These are phyloP conservation scores for Onychomys arenicola DNA, from an alignment of 2,797 vertebrate species.

Conservation along the genomic window DNA sequence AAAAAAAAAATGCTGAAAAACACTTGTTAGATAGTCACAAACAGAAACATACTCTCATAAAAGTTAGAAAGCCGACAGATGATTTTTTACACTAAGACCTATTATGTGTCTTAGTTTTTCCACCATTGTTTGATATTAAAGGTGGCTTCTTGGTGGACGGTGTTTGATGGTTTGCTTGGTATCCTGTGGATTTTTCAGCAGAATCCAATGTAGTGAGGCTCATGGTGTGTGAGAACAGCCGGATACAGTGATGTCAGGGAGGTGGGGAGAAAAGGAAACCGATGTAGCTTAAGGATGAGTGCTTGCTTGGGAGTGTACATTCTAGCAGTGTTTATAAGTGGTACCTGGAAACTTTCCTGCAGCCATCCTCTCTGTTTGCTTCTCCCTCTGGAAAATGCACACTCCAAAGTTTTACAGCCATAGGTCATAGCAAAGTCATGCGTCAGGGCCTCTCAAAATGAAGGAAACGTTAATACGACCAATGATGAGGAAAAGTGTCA, in stretches of 20 bases:
- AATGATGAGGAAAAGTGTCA: neutral
- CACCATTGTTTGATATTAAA: neutral
- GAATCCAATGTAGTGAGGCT: neutral
- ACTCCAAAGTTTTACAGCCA: neutral
- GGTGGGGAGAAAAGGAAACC: neutral
- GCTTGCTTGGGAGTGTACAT: neutral
- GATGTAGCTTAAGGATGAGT: neutral
- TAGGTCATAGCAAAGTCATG: neutral
- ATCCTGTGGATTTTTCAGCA: neutral
- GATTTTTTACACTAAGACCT: neutral
- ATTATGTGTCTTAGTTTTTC: neutral
- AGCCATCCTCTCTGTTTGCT: neutral
- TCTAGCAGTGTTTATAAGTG: neutral
- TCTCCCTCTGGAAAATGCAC: neutral
- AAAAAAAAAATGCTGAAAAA: slow-evolving; percentile 29
- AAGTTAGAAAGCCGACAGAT: neutral
- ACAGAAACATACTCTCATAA: neutral
- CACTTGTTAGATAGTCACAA: neutral
- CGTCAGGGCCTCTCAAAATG: neutral
- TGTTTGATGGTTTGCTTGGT: neutral
- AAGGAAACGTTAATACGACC: neutral
- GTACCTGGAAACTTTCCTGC: too few relatives aligned
- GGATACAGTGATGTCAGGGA: neutral
- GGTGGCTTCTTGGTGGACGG: neutral
- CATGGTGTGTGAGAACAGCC: neutral